Evolutionary conservation across 2,797 vertebrate genomes (phyloP), one percentile per base, ranked within the genome.

Genomic region (Busarellus nigricollis): DNA sequence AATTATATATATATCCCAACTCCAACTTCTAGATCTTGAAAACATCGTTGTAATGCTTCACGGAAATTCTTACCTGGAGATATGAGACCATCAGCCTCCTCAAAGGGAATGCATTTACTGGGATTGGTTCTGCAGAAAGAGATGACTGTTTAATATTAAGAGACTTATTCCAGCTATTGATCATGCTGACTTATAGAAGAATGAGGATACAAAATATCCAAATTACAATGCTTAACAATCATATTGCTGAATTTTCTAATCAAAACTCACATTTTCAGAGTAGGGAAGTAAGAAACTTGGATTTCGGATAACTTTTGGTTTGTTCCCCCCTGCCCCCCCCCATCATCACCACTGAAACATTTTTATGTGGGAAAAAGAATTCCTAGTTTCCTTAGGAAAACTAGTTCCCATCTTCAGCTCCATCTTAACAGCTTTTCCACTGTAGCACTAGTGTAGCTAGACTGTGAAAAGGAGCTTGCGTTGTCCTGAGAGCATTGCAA

Each of bases 381-480:
- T 61, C 49, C 26, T 35, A n/a, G 13, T 44, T 91, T 79, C 25
- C 35, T 45, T 42, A 38, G 18, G 31, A 77, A 87, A 73, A 62
- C 6, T 35, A 29, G 5, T n/a, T 7, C 12, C 10, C 26, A 33
- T 22, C 31, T 62, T 88, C 52, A 77, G 13, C 29, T 80, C 24
- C 21, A 72, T n/a, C 20, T 54, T 55, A 24, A 44, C 13, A 88
- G 38, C 8, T 57, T 87, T 72, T 81, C 13, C 3, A 10, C 14
- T 2, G 2, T 25, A 42, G 8, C n/a, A 47, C n/a, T 67, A 2
- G 0, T 6, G 9, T 24, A 47, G 25, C 3, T 66, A 35, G 31
- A 44, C 26, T 20, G 28, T 2, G 6, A 74, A 69, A 37, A 76
- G 16, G 7, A 82, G 13, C 7, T 71, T 59, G 11, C 3, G 0